Evolutionary conservation across 1,140 invertebrate species (phyloP).

Genomic region (Acyrthosiphon pisum): DNA sequence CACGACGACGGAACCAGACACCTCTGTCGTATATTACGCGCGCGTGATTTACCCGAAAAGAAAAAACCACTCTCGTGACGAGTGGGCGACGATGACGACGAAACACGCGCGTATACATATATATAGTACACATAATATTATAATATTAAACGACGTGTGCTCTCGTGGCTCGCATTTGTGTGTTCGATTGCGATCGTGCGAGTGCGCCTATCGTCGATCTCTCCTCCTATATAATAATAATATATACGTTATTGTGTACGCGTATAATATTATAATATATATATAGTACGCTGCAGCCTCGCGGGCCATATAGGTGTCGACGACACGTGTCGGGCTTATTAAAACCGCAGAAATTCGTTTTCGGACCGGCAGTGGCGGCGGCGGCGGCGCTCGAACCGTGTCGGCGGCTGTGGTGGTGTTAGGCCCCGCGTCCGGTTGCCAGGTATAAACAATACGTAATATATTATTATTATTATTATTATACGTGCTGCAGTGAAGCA

Average conservation of each 20-base stretch:
- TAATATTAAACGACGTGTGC: background rate
- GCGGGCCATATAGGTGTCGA: background rate
- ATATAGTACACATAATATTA: background rate
- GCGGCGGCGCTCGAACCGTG: background rate
- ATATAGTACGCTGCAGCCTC: background rate
- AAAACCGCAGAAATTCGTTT: conserved; percentile 48
- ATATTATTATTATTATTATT: conserved; percentile 21
- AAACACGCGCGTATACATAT: background rate
- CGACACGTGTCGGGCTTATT: conserved; percentile 27
- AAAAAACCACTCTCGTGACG: conserved; percentile 20
- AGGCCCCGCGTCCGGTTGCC: background rate
- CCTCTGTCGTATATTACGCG: conserved; percentile 14
- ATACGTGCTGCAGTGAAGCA: background rate
- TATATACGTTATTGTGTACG: background rate
- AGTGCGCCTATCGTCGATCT: background rate
- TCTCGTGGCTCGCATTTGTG: background rate
- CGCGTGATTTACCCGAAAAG: conserved; percentile 33
- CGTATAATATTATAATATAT: background rate
- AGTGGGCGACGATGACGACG: background rate
- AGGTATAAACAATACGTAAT: background rate
- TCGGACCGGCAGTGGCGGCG: background rate
- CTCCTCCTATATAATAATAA: background rate
- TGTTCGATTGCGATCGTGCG: background rate
- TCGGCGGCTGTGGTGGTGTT: background rate
- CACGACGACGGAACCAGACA: conserved; percentile 28